phyloP scores from a whole-genome alignment of 2,797 vertebrate species.

The Malacoraja senta region DNA sequence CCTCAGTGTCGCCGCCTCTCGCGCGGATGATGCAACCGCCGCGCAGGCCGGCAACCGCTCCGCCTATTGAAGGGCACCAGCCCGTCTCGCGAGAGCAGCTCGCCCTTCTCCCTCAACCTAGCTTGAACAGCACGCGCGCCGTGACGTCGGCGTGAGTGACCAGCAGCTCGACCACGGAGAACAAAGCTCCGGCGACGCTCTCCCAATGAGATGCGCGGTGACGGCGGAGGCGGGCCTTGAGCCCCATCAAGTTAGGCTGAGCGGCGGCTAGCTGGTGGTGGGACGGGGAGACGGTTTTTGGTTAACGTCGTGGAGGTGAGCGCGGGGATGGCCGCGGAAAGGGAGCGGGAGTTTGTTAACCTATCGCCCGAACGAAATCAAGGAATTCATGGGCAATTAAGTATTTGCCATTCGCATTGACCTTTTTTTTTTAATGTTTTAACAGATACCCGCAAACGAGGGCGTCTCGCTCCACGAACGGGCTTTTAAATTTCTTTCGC shows the following conservation, averaged over 20 bases:
- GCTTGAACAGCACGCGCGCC: not conserved
- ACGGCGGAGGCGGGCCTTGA: not conserved
- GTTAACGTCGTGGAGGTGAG: slow-evolving; percentile 36
- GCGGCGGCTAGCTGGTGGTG: not conserved
- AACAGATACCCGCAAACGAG: slow-evolving; percentile 47
- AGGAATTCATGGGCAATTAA: not conserved
- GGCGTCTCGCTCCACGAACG: slow-evolving; percentile 47
- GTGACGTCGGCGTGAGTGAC: not conserved
- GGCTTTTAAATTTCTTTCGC: slow-evolving; percentile 43
- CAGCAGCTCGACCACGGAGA: not conserved
- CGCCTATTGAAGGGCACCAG: not conserved
- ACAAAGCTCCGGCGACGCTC: not conserved
- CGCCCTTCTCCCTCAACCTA: not conserved
- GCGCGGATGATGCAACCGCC: slow-evolving; percentile 8
- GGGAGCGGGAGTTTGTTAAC: not conserved
- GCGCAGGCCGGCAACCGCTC: not conserved
- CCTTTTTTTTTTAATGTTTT: not conserved
- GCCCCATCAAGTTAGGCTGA: not conserved
- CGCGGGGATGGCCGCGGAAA: not conserved
- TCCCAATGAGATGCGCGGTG: not conserved
- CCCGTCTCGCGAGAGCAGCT: not conserved
- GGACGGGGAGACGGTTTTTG: slow-evolving; percentile 15
- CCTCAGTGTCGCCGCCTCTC: not conserved
- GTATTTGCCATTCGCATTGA: not conserved
- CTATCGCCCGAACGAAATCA: not conserved